Conservation (phyloP, 2,113 vertebrate genomes). For the Phycodurus eques region DNA sequence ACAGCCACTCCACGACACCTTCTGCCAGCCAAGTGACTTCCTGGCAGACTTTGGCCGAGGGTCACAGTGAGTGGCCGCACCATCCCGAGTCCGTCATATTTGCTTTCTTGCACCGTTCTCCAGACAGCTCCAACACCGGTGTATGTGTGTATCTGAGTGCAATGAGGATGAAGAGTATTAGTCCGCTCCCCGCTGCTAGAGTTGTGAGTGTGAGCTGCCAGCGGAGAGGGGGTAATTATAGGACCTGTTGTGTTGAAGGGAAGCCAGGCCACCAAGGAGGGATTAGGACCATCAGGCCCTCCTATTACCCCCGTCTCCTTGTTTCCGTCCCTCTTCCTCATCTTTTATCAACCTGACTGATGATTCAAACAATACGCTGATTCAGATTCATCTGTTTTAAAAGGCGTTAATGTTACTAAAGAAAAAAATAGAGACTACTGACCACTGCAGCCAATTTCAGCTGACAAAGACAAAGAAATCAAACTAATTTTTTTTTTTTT, state of each 20-base stretch:
- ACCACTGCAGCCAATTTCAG: too few species aligned
- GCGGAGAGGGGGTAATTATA: slow-evolving; percentile 90
- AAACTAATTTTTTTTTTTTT: too few species aligned
- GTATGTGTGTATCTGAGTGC: slow-evolving; percentile 12
- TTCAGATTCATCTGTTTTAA: neutral
- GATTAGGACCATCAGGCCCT: slow-evolving; percentile 83
- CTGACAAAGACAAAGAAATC: too few species aligned
- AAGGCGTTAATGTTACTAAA: neutral
- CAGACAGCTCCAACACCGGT: slow-evolving; percentile 54
- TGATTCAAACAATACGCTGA: neutral
- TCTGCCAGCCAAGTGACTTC: slow-evolving; percentile 45
- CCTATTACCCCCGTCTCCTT: slow-evolving; percentile 53
- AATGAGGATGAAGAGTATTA: slow-evolving; percentile 88
- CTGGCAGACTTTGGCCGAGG: slow-evolving; percentile 36
- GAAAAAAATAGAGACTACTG: neutral
- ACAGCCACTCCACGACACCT: slow-evolving; percentile 39
- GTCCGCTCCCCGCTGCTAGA: slow-evolving; percentile 87
- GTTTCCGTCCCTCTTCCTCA: slow-evolving; percentile 6
- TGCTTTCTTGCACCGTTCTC: slow-evolving; percentile 52
- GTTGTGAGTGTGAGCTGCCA: slow-evolving; percentile 81
- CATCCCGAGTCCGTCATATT: slow-evolving; percentile 50
- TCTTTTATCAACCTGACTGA: slow-evolving; percentile 3
- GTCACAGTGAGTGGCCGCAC: slow-evolving; percentile 41
- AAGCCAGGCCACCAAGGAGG: slow-evolving; percentile 87
- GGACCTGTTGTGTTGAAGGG: slow-evolving; percentile 88